Percentiles rank a stretch among this genome's conserved stretches.
Evolutionary conservation across 2,888 invertebrate species (phyloP).

Genomic region (Lypha dubia): DNA sequence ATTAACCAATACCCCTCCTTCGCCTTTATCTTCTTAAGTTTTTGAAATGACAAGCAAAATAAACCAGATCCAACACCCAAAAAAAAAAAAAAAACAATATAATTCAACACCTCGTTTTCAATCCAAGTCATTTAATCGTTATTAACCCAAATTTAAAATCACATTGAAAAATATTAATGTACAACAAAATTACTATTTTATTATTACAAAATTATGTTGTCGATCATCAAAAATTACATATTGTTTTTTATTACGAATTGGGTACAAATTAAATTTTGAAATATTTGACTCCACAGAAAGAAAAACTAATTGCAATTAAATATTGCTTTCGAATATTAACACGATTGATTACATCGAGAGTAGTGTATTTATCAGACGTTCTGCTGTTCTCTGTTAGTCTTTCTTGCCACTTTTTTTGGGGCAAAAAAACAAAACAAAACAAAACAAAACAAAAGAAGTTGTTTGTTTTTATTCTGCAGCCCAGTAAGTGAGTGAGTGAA

Average conservation of each 20-base stretch:
- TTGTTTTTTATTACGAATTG: slow-evolving; percentile 21
- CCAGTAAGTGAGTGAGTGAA: background rate
- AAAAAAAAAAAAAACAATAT: too few relatives aligned
- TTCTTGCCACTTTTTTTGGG: slow-evolving; percentile 21
- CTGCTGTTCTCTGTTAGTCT: background rate
- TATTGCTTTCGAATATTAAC: slow-evolving; percentile 23
- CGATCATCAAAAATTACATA: slow-evolving; percentile 1
- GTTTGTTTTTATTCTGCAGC: slow-evolving; percentile 19
- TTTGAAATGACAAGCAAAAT: slow-evolving; percentile 5
- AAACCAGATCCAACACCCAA: background rate
- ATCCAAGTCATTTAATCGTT: slow-evolving; percentile 10
- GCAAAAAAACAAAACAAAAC: background rate
- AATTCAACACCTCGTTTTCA: background rate
- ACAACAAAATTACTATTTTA: background rate
- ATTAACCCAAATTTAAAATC: slow-evolving; percentile 15
- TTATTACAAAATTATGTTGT: slow-evolving; percentile 26
- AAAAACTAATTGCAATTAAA: slow-evolving; percentile 10
- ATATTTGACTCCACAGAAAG: slow-evolving; percentile 13
- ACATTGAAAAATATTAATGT: background rate
- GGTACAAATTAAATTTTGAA: slow-evolving; percentile 44
- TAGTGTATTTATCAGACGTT: background rate
- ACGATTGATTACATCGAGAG: slow-evolving; percentile 12
- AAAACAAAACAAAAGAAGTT: background rate
- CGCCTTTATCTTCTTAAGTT: background rate
- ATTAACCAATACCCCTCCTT: background rate